Percentiles rank a stretch among this genome's conserved stretches.
phyloP scores from a whole-genome alignment of 2,797 vertebrate species.

The Poecile montanus region DNA sequence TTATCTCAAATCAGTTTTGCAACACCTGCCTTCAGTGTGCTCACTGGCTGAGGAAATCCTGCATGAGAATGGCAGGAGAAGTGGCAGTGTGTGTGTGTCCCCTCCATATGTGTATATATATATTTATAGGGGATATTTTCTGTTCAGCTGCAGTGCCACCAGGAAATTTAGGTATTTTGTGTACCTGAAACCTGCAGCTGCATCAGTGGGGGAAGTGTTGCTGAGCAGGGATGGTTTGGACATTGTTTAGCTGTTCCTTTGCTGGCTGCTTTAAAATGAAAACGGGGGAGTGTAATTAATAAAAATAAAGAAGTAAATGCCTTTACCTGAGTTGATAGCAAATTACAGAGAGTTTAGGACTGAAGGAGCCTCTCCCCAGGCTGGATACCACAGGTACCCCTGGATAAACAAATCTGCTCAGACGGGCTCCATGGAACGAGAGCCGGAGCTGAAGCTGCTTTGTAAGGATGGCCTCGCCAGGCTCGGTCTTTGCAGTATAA shows the following conservation, averaged over 20 bases:
- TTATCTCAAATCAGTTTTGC: not conserved
- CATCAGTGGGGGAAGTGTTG: not conserved
- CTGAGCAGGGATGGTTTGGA: not conserved
- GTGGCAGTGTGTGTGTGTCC: not conserved
- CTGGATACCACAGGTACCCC: slow-evolving; percentile 53
- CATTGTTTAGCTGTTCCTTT: not conserved
- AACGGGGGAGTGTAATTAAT: slow-evolving; percentile 32
- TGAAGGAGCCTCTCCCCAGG: slow-evolving; percentile 23
- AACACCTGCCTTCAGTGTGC: not conserved
- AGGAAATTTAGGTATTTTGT: not conserved
- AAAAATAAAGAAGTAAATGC: not conserved
- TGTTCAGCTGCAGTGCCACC: not conserved
- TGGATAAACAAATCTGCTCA: slow-evolving; percentile 77
- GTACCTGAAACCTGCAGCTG: not conserved
- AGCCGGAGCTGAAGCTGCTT: slow-evolving; percentile 57
- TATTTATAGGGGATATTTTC: not conserved
- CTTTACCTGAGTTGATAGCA: slow-evolving; percentile 32
- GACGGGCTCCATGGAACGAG: slow-evolving; percentile 78
- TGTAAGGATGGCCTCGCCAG: slow-evolving; percentile 35
- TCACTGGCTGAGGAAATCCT: not conserved
- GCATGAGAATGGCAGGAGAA: not conserved
- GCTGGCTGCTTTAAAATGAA: not conserved
- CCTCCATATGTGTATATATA: not conserved
- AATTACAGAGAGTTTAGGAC: slow-evolving; percentile 43
- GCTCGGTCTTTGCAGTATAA: slow-evolving; percentile 66